A percentile compares a stretch with the other conserved stretches of the same genome.
phyloP scores from a whole-genome alignment of 2,113 vertebrate genomes.

The Typhlomys cinereus region DNA sequence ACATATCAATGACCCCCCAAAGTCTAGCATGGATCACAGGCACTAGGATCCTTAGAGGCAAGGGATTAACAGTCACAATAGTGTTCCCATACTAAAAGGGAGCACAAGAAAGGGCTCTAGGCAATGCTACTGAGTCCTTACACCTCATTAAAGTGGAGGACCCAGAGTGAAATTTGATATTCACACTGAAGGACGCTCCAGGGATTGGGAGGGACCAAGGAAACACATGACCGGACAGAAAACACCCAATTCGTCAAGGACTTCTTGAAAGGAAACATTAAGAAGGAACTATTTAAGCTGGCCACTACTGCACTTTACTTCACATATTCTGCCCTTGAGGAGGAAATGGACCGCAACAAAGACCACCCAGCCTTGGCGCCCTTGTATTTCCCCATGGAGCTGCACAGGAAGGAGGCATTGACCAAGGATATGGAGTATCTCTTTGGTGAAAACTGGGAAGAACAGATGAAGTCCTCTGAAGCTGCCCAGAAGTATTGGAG shows the following conservation, averaged over 20 bases:
- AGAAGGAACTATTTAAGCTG: conserved; percentile 95
- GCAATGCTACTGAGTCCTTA: no score
- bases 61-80: no score
- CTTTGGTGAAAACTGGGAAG: conserved; percentile 92
- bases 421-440: conserved; percentile 93
- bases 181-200: no score
- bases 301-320: conserved; percentile 94
- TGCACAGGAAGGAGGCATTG: conserved; percentile 92
- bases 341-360: conserved; percentile 95
- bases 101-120: no score
- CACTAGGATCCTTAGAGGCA: no score
- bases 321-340: conserved; percentile 95
- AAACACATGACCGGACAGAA: conserved; percentile 94
- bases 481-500: conserved; percentile 91
- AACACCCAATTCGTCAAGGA: conserved; percentile 97
- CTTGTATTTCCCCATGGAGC: conserved; percentile 95
- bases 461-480: conserved; percentile 88
- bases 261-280: conserved; percentile 94
- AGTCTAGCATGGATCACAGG: no score
- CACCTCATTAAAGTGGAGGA: no score
- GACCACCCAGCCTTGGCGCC: conserved; percentile 93
- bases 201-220: conserved; percentile 95
- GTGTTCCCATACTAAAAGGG: no score
- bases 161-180: no score
- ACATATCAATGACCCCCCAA: no score